Conservation (phyloP, 2,888 invertebrate species). For the Neuroscelio doddi region DNA sequence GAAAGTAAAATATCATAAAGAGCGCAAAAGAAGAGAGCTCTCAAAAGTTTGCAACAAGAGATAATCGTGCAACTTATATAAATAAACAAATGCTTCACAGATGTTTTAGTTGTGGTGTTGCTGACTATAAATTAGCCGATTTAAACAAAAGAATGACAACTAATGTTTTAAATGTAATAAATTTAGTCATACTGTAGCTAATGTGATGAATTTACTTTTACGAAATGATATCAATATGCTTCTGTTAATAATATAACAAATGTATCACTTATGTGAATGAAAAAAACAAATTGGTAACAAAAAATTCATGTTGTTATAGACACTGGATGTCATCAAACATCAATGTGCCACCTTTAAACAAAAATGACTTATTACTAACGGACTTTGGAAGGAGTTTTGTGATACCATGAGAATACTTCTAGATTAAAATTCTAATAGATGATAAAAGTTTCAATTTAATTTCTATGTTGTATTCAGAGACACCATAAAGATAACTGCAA, state of each 20-base stretch:
- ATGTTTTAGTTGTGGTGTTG: conserved; percentile 20
- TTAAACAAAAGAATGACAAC: conserved; percentile 10
- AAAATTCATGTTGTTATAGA: conserved; percentile 15
- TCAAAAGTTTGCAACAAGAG: no score
- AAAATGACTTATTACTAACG: conserved; percentile 11
- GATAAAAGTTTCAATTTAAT: conserved; percentile 6
- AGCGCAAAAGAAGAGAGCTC: background rate
- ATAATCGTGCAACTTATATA: conserved; percentile 1
- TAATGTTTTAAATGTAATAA: conserved; percentile 27
- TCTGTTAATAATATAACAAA: no score
- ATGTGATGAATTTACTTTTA: background rate
- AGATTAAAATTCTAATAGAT: conserved; percentile 9
- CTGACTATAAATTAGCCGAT: conserved; percentile 7
- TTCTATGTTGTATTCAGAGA: conserved; percentile 23
- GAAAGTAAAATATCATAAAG: background rate
- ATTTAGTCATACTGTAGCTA: conserved; percentile 14
- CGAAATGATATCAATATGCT: background rate
- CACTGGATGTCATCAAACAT: conserved; percentile 15
- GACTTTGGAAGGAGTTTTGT: no score
- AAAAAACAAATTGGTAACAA: background rate
- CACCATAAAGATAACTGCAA: conserved; percentile 12
- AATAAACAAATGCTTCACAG: background rate
- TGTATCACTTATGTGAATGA: no score
- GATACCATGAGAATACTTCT: no score
- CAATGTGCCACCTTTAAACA: conserved; percentile 5